Percentiles rank a stretch among this genome's conserved stretches.
Evolutionary conservation across 53 echinoderm and acorn worm species (phyloP).

Genomic region (Stichopus horrens): DNA sequence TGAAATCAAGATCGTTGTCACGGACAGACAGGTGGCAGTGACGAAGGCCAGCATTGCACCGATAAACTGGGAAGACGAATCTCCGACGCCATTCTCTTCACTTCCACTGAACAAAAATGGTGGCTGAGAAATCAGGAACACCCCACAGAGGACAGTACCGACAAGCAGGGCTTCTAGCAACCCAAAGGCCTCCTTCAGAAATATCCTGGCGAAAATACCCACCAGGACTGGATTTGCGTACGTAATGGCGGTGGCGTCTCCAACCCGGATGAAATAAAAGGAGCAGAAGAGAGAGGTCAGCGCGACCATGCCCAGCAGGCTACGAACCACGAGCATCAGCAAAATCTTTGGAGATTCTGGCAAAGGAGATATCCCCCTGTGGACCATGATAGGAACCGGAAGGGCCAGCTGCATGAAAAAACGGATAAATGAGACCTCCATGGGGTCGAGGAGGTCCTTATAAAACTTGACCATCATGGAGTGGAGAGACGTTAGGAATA

Average conservation of each 20-base stretch:
- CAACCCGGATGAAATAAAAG: neutral
- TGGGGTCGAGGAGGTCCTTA: neutral
- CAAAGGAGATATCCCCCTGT: neutral
- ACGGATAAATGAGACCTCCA: neutral
- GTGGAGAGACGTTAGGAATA: neutral
- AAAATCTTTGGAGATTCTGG: neutral
- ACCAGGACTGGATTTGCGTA: slow-evolving; percentile 28
- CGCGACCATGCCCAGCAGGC: slow-evolving; percentile 1
- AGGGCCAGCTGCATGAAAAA: neutral
- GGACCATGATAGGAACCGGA: slow-evolving; percentile 1
- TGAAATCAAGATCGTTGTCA: neutral
- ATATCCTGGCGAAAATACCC: slow-evolving; percentile 18
- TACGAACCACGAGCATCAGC: slow-evolving; percentile 10
- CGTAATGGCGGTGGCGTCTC: slow-evolving; percentile 29
- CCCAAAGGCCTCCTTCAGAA: slow-evolving; percentile 24
- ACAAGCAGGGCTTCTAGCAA: slow-evolving; percentile 3
- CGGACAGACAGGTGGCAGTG: neutral
- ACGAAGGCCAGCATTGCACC: neutral
- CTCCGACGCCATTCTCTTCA: neutral
- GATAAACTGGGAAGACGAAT: neutral
- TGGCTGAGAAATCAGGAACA: slow-evolving; percentile 36
- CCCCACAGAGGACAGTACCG: neutral
- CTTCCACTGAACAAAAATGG: slow-evolving; percentile 25
- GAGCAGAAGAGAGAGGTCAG: slow-evolving; percentile 6
- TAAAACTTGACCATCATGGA: neutral